Base-by-base conservation (phyloP, 2,113 vertebrate species). In the Silurus asotus region DNA sequence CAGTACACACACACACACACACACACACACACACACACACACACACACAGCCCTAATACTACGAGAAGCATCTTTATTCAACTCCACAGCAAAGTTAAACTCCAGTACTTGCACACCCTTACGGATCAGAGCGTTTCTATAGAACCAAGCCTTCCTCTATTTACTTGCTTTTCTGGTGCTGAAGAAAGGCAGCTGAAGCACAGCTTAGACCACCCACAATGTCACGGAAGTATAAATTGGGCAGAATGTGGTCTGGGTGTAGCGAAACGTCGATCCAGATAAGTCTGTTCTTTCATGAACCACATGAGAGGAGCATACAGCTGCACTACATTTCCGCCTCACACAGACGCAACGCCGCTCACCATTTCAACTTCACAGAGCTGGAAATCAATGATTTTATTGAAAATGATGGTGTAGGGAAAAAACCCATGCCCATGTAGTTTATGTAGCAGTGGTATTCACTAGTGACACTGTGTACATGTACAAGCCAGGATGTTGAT, bases 301-400 rank as follows among this genome's bases (percentile, higher is more conserved):
- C 91, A 93, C 90, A 92, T 91, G 81, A 94, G 92, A 92, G 90
- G 87, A 84, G 59, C 86, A 80, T 83, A 93, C 94, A 95, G 93
- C 94, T 95, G 94, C 93, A 92, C 89, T 92, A 92, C 87, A 89
- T 92, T 92, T 90, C 70, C 87, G 86, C 89, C 84, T 86, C 86
- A 61, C 92, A 92, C 93, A 93, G 90, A 90, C 92, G 89, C 84
- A 70, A 87, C 69, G 86, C 55, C 86, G 89, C 88, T 81, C 82
- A 70, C 90, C 56, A 84, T 90, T 92, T 89, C 87, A 78, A 87
- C 87, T 87, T 90, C 93, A 94, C 92, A 93, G 92, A 90, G 88
- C 90, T 92, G 93, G 92, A 93, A 94, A 93, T 93, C 90, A 91
- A 92, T 93, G 90, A 93, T 93, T 93, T 92, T 88, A 92, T 90